phyloP scores from a whole-genome alignment of 2,113 vertebrate genomes.

The Nibea coibor region DNA sequence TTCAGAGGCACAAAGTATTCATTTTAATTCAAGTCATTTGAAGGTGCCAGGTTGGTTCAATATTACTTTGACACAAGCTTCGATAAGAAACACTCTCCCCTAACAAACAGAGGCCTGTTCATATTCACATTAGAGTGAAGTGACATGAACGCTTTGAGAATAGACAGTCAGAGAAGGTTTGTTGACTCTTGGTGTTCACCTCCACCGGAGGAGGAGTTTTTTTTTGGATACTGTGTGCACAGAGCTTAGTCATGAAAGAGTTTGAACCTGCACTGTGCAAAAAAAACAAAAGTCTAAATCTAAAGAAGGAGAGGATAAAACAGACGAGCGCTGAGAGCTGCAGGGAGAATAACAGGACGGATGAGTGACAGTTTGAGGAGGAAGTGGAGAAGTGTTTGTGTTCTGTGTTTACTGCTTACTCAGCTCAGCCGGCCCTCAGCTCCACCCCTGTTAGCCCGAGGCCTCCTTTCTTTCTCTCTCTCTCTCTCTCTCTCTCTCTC shows the following conservation, averaged over 20 bases:
- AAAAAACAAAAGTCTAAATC: too few relatives aligned
- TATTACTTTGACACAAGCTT: too few relatives aligned
- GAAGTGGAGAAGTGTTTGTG: slow-evolving; percentile 14
- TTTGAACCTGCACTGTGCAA: background rate
- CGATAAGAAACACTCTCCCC: background rate
- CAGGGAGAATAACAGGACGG: background rate
- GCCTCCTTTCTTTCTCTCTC: slow-evolving; percentile 30
- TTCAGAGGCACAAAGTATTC: background rate
- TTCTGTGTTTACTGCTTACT: slow-evolving; percentile 23
- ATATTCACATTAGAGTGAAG: background rate
- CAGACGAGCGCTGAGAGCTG: too few relatives aligned
- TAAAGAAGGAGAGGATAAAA: background rate
- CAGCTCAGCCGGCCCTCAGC: slow-evolving; percentile 31
- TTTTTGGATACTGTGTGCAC: background rate
- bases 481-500: background rate
- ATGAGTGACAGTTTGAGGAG: slow-evolving; percentile 2
- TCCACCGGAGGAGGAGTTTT: background rate
- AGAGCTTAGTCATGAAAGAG: background rate
- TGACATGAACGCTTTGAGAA: background rate
- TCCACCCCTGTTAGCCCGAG: slow-evolving; percentile 41
- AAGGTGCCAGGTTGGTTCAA: background rate
- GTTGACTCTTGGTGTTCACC: slow-evolving; percentile 49
- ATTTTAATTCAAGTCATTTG: background rate
- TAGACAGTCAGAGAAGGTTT: background rate
- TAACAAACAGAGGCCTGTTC: background rate